Evolutionary conservation across 2,113 vertebrate species (phyloP).

Genomic region (Felis chaus): DNA sequence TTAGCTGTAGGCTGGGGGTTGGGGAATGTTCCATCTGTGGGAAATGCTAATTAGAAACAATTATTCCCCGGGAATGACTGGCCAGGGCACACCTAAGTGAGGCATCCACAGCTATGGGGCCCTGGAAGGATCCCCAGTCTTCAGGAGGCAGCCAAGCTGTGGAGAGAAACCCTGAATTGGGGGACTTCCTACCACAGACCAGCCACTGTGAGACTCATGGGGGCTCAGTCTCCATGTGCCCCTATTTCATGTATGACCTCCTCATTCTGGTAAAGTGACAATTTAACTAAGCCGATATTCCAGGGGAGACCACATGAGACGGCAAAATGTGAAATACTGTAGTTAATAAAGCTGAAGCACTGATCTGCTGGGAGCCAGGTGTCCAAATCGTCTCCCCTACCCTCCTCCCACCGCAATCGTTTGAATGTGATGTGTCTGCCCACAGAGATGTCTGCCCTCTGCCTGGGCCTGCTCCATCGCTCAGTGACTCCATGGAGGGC

Average conservation of each 20-base stretch:
- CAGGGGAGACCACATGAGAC: background rate
- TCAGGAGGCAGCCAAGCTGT: background rate
- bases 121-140: too few relatives aligned
- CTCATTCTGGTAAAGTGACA: background rate
- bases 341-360: fast-evolving
- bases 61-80: background rate
- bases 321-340: fast-evolving
- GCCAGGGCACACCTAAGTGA: fast-evolving
- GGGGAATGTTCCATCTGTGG: background rate
- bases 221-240: fast-evolving
- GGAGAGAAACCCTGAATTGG: fast-evolving
- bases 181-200: fast-evolving
- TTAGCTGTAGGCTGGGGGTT: slow-evolving; percentile 40
- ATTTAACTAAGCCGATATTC: background rate
- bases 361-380: background rate
- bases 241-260: fast-evolving
- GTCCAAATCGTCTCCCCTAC: fast-evolving
- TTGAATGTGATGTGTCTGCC: background rate
- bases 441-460: background rate
- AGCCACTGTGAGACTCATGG: fast-evolving
- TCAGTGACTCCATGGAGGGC: fast-evolving
- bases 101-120: fast-evolving
- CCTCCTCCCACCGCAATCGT: fast-evolving
- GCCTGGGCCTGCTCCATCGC: fast-evolving
- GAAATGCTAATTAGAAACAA: slow-evolving; percentile 55